phyloP scores from a whole-genome alignment of 2,113 vertebrate genomes.

The Hippolais icterina region DNA sequence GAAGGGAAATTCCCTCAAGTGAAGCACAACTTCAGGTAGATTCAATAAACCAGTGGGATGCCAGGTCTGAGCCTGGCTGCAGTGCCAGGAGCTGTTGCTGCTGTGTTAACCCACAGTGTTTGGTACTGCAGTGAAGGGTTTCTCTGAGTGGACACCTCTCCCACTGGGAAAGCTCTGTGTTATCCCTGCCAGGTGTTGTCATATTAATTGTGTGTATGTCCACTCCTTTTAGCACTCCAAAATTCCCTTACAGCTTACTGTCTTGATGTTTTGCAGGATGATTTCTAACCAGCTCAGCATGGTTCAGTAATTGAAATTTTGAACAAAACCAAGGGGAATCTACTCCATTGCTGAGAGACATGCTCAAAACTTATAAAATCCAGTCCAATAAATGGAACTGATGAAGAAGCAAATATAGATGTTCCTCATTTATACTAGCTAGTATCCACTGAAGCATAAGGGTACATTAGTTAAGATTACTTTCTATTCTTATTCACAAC shows the following conservation, averaged over 20 bases:
- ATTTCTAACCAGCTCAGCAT: not conserved
- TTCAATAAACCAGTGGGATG: not conserved
- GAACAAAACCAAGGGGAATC: not conserved
- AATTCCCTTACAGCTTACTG: not conserved
- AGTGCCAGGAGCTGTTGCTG: not conserved
- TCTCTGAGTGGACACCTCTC: not conserved
- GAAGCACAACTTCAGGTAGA: not conserved
- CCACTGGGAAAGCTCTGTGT: not conserved
- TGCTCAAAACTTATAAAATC: not conserved
- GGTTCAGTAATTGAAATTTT: not conserved
- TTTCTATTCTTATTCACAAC: not conserved
- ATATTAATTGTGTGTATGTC: not conserved
- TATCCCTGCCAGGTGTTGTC: not conserved
- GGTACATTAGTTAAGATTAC: not conserved
- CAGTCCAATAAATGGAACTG: not conserved
- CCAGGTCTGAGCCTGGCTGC: not conserved
- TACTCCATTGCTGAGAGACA: not conserved
- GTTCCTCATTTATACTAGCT: not conserved
- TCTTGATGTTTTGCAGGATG: not conserved
- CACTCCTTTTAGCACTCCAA: not conserved
- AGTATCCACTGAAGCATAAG: not conserved
- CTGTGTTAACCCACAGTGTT: not conserved
- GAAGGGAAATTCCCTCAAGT: not conserved
- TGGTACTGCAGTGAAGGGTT: not conserved
- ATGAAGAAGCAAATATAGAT: not conserved